A percentile compares a stretch with the other conserved stretches of the same genome.
Conservation (phyloP, 1,140 invertebrate genomes). For the Drosophila persimilis region DNA sequence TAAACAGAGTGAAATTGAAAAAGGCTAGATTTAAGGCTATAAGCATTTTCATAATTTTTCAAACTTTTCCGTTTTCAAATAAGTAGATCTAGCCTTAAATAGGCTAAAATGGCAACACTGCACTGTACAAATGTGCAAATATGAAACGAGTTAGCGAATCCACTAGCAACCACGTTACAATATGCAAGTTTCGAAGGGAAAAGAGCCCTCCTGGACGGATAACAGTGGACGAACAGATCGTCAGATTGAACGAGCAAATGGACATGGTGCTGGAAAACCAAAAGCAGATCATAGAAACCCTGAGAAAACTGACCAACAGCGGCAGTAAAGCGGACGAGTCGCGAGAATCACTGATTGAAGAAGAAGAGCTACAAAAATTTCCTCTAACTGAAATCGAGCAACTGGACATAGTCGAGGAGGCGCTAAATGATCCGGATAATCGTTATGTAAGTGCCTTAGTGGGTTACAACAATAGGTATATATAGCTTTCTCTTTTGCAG, state of each 20-base stretch:
- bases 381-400: constrained; percentile 25
- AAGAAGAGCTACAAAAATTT: constrained; percentile 20
- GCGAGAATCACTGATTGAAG: not conserved
- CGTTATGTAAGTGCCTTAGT: constrained; percentile 5
- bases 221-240: constrained; percentile 24
- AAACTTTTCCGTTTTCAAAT: too few relatives aligned
- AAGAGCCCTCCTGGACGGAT: too few relatives aligned
- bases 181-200: not conserved
- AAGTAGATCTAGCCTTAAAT: too few relatives aligned
- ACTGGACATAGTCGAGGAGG: constrained; percentile 26
- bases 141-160: not conserved
- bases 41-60: too few relatives aligned
- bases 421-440: constrained; percentile 29
- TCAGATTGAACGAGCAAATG: constrained; percentile 32
- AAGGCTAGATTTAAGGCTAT: too few relatives aligned
- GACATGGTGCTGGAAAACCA: constrained; percentile 33
- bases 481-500: not conserved
- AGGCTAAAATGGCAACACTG: too few relatives aligned
- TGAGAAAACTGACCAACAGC: not conserved
- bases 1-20: too few relatives aligned
- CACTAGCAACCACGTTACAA: not conserved
- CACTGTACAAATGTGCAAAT: not conserved
- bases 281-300: constrained; percentile 21
- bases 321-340: not conserved
- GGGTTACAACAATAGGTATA: not conserved